phyloP scores from a whole-genome alignment of 2,113 vertebrate genomes.

The Corvus cornix region DNA sequence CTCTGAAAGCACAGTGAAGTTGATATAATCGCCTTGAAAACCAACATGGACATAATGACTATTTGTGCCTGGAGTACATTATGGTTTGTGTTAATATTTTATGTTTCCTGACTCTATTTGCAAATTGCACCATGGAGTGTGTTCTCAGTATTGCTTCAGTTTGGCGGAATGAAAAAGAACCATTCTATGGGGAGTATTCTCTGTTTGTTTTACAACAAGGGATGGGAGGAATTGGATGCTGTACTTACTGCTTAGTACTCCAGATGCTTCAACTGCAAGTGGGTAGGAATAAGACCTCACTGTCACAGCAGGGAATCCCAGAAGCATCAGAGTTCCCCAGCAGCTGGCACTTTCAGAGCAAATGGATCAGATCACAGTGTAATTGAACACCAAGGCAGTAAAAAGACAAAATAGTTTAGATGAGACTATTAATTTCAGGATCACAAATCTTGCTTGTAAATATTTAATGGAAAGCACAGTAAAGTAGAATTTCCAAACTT shows the following conservation, averaged over 20 bases:
- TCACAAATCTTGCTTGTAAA: slow-evolving; percentile 22
- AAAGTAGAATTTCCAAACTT: slow-evolving; percentile 10
- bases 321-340: not conserved
- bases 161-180: not conserved
- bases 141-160: not conserved
- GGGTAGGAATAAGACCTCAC: not conserved
- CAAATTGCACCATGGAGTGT: not conserved
- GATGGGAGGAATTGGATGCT: not conserved
- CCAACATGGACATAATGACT: not conserved
- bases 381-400: slow-evolving; percentile 33
- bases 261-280: not conserved
- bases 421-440: slow-evolving; percentile 33
- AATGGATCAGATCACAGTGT: not conserved
- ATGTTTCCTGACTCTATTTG: not conserved
- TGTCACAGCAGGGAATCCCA: slow-evolving; percentile 25
- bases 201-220: not conserved
- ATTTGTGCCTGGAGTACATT: not conserved
- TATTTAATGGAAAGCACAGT: not conserved
- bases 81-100: not conserved
- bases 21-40: not conserved
- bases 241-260: slow-evolving; percentile 19
- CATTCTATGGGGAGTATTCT: not conserved
- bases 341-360: slow-evolving; percentile 19
- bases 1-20: not conserved
- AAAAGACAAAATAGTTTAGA: slow-evolving; percentile 20